Percentiles rank a stretch among this genome's conserved stretches.
Conservation (phyloP, 2,797 vertebrate genomes). For the Clarias laeviceps region DNA sequence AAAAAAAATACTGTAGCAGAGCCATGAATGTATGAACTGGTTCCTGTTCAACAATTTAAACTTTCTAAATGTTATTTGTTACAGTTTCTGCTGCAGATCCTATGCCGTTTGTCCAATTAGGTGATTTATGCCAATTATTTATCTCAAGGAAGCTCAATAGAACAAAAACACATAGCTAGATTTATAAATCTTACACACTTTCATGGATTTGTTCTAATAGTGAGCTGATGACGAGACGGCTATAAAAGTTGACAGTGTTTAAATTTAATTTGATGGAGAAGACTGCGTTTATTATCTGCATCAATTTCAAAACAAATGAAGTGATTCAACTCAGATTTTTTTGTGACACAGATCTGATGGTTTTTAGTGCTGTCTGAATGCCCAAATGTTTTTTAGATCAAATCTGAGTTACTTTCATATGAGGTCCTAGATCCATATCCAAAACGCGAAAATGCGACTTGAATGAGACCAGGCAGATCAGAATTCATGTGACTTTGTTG, state of each 20-base stretch:
- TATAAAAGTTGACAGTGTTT: not conserved
- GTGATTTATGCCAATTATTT: not conserved
- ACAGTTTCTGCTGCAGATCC: not conserved
- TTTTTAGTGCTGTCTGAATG: too few relatives aligned
- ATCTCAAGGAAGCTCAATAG: not conserved
- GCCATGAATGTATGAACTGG: not conserved
- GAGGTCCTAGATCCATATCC: too few relatives aligned
- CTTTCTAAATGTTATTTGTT: not conserved
- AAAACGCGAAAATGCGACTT: too few relatives aligned
- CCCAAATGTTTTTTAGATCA: too few relatives aligned
- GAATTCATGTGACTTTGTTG: too few relatives aligned
- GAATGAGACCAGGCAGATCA: too few relatives aligned
- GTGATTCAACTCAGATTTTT: too few relatives aligned
- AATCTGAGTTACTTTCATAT: too few relatives aligned
- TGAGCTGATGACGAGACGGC: not conserved
- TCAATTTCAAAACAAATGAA: not conserved
- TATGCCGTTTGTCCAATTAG: not conserved
- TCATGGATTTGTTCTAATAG: not conserved
- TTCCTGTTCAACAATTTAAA: not conserved
- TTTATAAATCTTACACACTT: not conserved
- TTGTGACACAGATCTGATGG: too few relatives aligned
- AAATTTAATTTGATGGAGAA: not conserved
- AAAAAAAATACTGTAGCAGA: not conserved
- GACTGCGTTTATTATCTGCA: not conserved
- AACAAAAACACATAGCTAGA: not conserved